Evolutionary conservation across 2,797 vertebrate genomes (phyloP), one percentile per base, ranked within the genome.

Genomic region (Momotus momota): DNA sequence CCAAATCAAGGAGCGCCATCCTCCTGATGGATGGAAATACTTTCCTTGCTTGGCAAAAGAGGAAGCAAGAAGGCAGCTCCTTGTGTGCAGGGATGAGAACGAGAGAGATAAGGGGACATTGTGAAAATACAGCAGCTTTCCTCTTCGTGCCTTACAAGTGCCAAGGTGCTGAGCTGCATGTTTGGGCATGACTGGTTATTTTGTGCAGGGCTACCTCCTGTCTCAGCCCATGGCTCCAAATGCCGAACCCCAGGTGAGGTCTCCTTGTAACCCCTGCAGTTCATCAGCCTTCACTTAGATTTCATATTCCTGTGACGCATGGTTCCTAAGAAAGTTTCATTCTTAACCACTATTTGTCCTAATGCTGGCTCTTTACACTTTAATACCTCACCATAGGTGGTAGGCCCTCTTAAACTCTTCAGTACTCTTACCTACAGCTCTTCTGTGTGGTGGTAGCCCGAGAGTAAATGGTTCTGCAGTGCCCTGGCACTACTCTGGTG

Each of bases 131-230:
- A 0, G 38, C 3, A 0, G 22, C 15, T 73, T 67, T 69, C 52
- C n/a, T 46, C 38, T 64, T 58, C 31, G 10, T 25, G 31, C 10
- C 9, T 33, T 35, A 16, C n/a, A 25, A 7, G 21, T 41, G 29
- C 25, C 0, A 0, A 66, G 35, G 31, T 0, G 0, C 22, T 14
- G 75, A 43, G 41, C 52, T 71, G 65, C 20, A 1, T 9, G 12
- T 55, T 11, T 81, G 41, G 20, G 41, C 1, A 0, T 7, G 41
- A 81, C 20, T 9, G 23, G 23, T 23, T 35, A 12, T 23, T 80
- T 61, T 61, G 61, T 41, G 51, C 20, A n/a, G 33, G 62, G n/a
- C 27, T 43, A 74, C 22, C 48, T 61, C 23, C 57, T 48, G 51
- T 46, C 41, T 7, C 22, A 60, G 33, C 22, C 27, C 21, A 12